Evolutionary conservation across 2,113 vertebrate genomes (phyloP).

Genomic region (Todiramphus saurophagus): DNA sequence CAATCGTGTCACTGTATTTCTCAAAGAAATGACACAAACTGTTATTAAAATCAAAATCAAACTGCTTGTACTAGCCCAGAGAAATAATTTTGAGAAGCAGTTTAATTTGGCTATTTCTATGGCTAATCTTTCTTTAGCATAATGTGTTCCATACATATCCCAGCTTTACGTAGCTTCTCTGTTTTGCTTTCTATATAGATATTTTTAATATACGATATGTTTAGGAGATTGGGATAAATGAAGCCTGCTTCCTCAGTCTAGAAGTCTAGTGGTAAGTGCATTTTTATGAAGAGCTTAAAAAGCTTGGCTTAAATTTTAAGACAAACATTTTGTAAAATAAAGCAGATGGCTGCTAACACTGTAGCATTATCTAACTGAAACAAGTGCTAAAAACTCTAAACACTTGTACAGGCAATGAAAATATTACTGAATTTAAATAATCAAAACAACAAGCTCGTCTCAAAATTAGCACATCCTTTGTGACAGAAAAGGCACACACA

Average conservation of each 20-base stretch:
- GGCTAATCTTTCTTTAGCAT: not conserved
- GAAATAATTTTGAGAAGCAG: not conserved
- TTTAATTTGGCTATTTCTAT: not conserved
- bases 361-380: constrained; percentile 56
- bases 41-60: not conserved
- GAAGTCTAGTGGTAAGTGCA: not conserved
- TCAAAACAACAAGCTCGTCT: constrained; percentile 13
- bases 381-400: constrained; percentile 16
- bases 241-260: not conserved
- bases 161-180: not conserved
- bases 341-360: constrained; percentile 64
- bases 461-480: constrained; percentile 1
- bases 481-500: not conserved
- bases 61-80: not conserved
- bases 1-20: not conserved
- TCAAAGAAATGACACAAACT: not conserved
- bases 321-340: constrained; percentile 52
- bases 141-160: not conserved
- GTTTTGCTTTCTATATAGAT: not conserved
- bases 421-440: constrained; percentile 33
- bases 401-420: not conserved
- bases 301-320: constrained; percentile 47
- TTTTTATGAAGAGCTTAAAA: constrained; percentile 42
- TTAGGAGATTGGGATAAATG: not conserved
- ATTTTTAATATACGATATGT: not conserved